Conservation (phyloP, 2,888 invertebrate genomes). For the Lordiphosa andalusiaca region DNA sequence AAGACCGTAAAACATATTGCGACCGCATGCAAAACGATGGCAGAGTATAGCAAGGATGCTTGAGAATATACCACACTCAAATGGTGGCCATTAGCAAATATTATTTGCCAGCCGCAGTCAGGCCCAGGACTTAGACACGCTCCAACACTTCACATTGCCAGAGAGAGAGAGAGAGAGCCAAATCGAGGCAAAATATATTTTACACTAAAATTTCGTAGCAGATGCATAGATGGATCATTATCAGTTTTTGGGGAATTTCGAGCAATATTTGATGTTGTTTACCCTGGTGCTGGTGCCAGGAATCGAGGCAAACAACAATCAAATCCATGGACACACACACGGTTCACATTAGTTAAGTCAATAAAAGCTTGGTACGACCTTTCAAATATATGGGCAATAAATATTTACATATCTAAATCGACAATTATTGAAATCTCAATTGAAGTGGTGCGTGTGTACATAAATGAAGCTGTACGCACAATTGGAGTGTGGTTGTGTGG, state of each 20-base stretch:
- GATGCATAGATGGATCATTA: conserved; percentile 5
- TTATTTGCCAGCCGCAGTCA: conserved; percentile 26
- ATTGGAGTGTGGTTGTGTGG: conserved; percentile 13
- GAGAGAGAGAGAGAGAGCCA: background rate
- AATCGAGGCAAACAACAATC: conserved; percentile 23
- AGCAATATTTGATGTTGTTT: conserved; percentile 10
- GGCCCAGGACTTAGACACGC: conserved; percentile 16
- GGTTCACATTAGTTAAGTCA: conserved; percentile 69
- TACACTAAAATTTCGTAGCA: too few species aligned
- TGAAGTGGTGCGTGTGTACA: conserved; percentile 59
- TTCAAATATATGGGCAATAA: conserved; percentile 57
- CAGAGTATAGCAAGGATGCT: conserved; percentile 11
- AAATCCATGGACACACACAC: conserved; percentile 27
- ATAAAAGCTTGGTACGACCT: conserved; percentile 51
- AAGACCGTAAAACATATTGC: conserved; percentile 29
- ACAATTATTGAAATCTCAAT: conserved; percentile 78
- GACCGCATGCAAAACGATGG: conserved; percentile 28
- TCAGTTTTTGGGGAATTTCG: conserved; percentile 1
- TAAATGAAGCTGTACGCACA: conserved; percentile 27
- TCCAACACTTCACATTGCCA: conserved; percentile 15
- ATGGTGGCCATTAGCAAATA: conserved; percentile 58
- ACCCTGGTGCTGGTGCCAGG: conserved; percentile 12
- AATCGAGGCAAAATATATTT: background rate
- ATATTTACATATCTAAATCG: conserved; percentile 77
- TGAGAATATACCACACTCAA: conserved; percentile 10